Base-by-base conservation (phyloP, 2,113 vertebrate genomes). In the Megaleporinus macrocephalus region DNA sequence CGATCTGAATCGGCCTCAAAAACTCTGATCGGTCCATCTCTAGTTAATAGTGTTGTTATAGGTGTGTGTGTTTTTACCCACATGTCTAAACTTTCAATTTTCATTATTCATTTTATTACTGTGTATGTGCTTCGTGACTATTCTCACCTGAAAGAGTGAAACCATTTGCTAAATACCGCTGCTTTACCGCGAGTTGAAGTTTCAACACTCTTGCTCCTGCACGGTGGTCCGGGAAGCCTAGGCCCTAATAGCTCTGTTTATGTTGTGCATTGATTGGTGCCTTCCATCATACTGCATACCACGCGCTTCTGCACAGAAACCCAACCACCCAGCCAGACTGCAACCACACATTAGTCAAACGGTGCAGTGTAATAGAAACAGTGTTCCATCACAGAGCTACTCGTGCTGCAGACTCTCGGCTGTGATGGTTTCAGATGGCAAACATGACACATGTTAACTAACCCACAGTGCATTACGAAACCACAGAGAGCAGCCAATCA, bases 331-430 rank as follows among this genome's bases (percentile, higher is more conserved):
- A 26, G 69, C 41, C 20, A 55, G 20, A 22, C 49, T 18, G 13
- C 49, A 16, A 80, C 63, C 72, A 11, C 83, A 71, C 78, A 73
- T 81, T 5, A 29, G 30, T 81, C 78, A 70, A 70, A 44, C 44
- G 3, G 29, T 30, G 2, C 62, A n/a, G 16, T 24, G 29, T n/a
- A 47, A 27, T 9, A 47, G 9, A n/a, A 24, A 36, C 33, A 57
- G 27, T 12, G 12, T 24, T 15, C 1, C n/a, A 26, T 22, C 33
- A 61, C 55, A 61, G 53, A 6, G 49, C 49, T 44, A 44, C 66
- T 5, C 57, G 24, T 70, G 77, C 49, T 69, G 41, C 53, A 5
- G 62, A 30, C 13, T 30, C 3, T 4, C 3, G 10, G 20, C 20
- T 22, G 53, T 57, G n/a, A n/a, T 24, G 0, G 44, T 41, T 14